phyloP scores from a whole-genome alignment of 2,888 invertebrate species.

The Stenchaetothrips biformis region DNA sequence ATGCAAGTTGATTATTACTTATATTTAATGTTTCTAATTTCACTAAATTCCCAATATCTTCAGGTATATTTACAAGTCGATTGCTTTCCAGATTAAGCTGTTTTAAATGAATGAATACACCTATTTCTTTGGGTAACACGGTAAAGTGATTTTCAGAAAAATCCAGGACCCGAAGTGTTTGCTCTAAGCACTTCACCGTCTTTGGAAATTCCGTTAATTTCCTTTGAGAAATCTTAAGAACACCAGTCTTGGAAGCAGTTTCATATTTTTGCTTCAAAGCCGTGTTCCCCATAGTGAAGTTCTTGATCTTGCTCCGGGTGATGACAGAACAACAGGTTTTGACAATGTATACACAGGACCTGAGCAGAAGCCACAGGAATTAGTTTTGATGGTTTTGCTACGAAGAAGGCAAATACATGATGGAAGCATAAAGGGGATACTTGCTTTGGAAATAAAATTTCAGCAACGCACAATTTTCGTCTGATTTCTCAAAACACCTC shows the following conservation, averaged over 20 bases:
- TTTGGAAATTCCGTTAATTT: constrained; percentile 74
- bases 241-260: constrained; percentile 92
- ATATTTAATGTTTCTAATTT: constrained; percentile 56
- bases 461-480: no score
- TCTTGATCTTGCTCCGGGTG: no score
- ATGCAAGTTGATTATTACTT: constrained; percentile 76
- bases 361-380: no score
- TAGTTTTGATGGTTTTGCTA: no score
- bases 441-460: no score
- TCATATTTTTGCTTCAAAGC: constrained; percentile 86
- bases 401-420: no score
- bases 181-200: constrained; percentile 59
- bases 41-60: constrained; percentile 58
- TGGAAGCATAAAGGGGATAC: no score
- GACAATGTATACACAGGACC: no score
- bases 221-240: constrained; percentile 77
- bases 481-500: no score
- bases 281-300: constrained; percentile 75
- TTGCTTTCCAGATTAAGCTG: constrained; percentile 58
- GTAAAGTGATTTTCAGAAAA: constrained; percentile 86
- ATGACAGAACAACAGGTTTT: no score
- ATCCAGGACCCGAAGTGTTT: constrained; percentile 79
- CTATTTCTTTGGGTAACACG: constrained; percentile 50
- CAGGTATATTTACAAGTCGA: constrained; percentile 58
- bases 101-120: constrained; percentile 64